Evolutionary conservation across 2,797 vertebrate species (phyloP).

Genomic region (Huso huso): DNA sequence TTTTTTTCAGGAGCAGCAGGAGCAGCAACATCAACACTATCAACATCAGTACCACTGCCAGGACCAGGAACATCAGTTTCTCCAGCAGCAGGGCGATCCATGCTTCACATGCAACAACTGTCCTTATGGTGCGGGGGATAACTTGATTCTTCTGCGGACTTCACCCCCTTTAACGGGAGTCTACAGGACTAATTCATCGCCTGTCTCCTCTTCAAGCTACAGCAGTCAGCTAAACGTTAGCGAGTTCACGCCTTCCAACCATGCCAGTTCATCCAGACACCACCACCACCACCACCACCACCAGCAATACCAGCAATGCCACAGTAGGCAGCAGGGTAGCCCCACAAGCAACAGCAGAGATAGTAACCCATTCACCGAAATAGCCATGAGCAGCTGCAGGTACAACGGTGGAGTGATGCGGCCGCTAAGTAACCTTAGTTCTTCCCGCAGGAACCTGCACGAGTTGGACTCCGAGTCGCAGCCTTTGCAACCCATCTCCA

Average conservation of each 20-base stretch:
- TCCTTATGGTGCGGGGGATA: slow-evolving; percentile 68
- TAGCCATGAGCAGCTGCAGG: slow-evolving; percentile 98
- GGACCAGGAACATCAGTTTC: slow-evolving; percentile 66
- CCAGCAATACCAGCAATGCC: slow-evolving; percentile 41
- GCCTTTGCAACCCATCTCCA: slow-evolving; percentile 78
- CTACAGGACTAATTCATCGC: slow-evolving; percentile 72
- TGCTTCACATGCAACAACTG: slow-evolving; percentile 84
- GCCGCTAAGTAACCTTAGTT: slow-evolving; percentile 93
- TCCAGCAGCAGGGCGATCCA: slow-evolving; percentile 62
- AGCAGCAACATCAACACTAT: slow-evolving; percentile 52
- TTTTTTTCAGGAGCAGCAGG: slow-evolving; percentile 76
- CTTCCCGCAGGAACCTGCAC: slow-evolving; percentile 95
- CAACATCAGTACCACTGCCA: slow-evolving; percentile 65
- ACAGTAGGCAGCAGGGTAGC: slow-evolving; percentile 65
- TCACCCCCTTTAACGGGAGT: slow-evolving; percentile 75
- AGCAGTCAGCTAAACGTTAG: slow-evolving; percentile 85
- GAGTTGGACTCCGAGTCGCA: slow-evolving; percentile 94
- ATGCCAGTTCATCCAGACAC: slow-evolving; percentile 82
- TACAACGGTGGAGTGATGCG: slow-evolving; percentile 99
- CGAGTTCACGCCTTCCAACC: slow-evolving; percentile 89
- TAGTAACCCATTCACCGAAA: slow-evolving; percentile 90
- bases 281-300: slow-evolving; percentile 30
- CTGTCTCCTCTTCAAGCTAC: slow-evolving; percentile 76
- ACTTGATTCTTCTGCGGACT: slow-evolving; percentile 78
- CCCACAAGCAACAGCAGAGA: slow-evolving; percentile 75